These are phyloP conservation scores for Apocrypta bakeri DNA, from an alignment of 1,140 invertebrate species.

Conservation along the genomic window DNA sequence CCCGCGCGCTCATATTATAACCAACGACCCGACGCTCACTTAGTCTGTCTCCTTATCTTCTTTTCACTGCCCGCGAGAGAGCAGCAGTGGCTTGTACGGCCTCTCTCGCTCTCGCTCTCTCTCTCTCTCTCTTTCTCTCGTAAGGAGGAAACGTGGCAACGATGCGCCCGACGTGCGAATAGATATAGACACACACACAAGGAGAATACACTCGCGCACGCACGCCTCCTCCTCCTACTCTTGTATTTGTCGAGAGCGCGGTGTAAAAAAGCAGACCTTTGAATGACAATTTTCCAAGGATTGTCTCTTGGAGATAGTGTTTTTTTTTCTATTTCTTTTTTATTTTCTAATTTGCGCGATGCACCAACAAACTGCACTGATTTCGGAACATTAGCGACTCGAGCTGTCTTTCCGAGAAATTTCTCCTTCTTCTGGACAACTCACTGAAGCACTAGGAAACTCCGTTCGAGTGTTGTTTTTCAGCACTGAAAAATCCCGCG, in stretches of 20 bases:
- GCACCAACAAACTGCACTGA: no score
- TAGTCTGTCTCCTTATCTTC: not conserved
- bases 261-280: not conserved
- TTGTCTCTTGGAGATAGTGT: no score
- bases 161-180: not conserved
- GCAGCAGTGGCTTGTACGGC: not conserved
- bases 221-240: not conserved
- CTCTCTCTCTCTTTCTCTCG: not conserved
- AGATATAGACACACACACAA: not conserved
- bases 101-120: not conserved
- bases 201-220: not conserved
- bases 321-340: no score
- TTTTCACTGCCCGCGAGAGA: conserved; percentile 2
- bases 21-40: not conserved
- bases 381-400: no score
- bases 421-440: no score
- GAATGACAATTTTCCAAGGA: no score
- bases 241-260: not conserved
- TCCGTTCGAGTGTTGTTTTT: not conserved
- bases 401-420: no score
- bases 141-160: conserved; percentile 1
- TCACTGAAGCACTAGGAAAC: no score
- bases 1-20: conserved; percentile 73
- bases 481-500: conserved; percentile 40
- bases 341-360: no score